Evolutionary conservation across 2,888 invertebrate species (phyloP).

Genomic region (Drosophila vallismaia): DNA sequence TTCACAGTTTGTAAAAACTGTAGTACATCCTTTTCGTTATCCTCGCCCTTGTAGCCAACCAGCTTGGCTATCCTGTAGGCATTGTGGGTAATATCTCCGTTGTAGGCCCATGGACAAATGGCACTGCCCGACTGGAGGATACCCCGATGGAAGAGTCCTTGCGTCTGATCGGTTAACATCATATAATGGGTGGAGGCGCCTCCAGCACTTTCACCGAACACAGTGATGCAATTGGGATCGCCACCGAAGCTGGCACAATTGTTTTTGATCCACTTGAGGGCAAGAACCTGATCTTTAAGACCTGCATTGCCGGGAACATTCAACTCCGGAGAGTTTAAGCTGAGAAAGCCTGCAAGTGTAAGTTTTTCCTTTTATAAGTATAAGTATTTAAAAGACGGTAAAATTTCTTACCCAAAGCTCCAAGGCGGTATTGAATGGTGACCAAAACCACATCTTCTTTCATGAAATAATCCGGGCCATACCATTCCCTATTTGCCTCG

Average conservation of each 20-base stretch:
- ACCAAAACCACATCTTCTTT: slow-evolving; percentile 84
- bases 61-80: slow-evolving; percentile 79
- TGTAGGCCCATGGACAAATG: slow-evolving; percentile 74
- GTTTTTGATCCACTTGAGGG: slow-evolving; percentile 85
- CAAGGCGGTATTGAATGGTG: slow-evolving; percentile 85
- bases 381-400: neutral
- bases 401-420: slow-evolving; percentile 81
- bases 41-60: slow-evolving; percentile 80
- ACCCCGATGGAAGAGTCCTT: slow-evolving; percentile 82
- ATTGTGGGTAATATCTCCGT: slow-evolving; percentile 62
- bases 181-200: slow-evolving; percentile 84
- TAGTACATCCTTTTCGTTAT: slow-evolving; percentile 82
- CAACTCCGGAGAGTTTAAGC: slow-evolving; percentile 83
- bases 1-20: slow-evolving; percentile 79
- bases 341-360: slow-evolving; percentile 84
- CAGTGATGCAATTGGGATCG: slow-evolving; percentile 85
- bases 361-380: neutral
- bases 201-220: slow-evolving; percentile 86
- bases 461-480: slow-evolving; percentile 84
- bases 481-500: slow-evolving; percentile 81
- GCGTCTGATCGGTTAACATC: slow-evolving; percentile 84
- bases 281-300: slow-evolving; percentile 85
- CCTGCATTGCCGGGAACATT: slow-evolving; percentile 85
- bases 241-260: slow-evolving; percentile 85
- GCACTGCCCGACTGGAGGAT: slow-evolving; percentile 82